A percentile compares a stretch with the other conserved stretches of the same genome.
phyloP scores from a whole-genome alignment of 2,113 vertebrate species.

The Cyanoramphus novaezelandiae region DNA sequence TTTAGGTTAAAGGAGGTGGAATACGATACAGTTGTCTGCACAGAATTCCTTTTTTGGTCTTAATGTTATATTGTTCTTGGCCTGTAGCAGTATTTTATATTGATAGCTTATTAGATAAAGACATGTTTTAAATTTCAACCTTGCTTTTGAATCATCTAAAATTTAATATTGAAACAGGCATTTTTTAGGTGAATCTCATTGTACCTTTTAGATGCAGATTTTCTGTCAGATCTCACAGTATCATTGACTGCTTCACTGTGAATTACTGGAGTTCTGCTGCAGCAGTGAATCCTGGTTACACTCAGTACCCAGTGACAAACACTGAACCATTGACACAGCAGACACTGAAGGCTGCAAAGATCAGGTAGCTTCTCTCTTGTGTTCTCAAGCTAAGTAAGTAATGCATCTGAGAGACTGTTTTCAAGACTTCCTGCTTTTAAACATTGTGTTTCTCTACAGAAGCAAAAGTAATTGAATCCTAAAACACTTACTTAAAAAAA shows the following conservation, averaged over 20 bases:
- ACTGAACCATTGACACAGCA: not conserved
- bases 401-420: conserved; percentile 16
- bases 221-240: not conserved
- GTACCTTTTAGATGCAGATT: not conserved
- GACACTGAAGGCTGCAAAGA: not conserved
- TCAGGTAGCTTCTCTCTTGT: conserved; percentile 8
- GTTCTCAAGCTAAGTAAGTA: conserved; percentile 26
- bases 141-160: not conserved
- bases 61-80: not conserved
- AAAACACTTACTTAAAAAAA: conserved; percentile 23
- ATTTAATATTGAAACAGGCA: not conserved
- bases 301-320: not conserved
- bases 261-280: not conserved
- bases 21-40: not conserved
- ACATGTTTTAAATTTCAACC: not conserved
- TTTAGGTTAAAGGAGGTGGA: not conserved
- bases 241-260: not conserved
- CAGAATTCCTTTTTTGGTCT: not conserved
- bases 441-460: not conserved
- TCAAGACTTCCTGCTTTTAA: conserved; percentile 30
- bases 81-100: not conserved
- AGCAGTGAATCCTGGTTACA: not conserved
- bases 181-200: not conserved
- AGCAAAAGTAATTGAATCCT: conserved; percentile 47
- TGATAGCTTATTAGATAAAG: not conserved